Base-by-base conservation (phyloP, 2,888 invertebrate species). In the Parthenolecanium corni region DNA sequence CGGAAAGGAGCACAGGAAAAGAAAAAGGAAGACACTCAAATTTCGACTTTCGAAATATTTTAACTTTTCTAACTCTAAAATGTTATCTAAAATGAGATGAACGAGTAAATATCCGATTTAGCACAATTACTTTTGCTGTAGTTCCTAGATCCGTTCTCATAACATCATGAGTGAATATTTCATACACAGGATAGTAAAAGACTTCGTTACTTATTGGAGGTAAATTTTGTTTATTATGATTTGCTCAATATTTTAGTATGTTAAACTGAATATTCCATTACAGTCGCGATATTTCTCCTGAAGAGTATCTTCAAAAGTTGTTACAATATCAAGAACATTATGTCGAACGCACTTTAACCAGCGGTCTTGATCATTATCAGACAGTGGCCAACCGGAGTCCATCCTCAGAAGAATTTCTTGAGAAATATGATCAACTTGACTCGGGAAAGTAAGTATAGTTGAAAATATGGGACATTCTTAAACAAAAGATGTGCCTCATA, bases 131-230 rank as follows among this genome's bases (percentile, higher is more conserved):
- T n/a, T n/a, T n/a, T n/a, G n/a, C n/a, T n/a, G n/a, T n/a, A n/a
- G n/a, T n/a, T n/a, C n/a, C n/a, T n/a, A n/a, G n/a, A n/a, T n/a
- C n/a, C n/a, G n/a, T n/a, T n/a, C n/a, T n/a, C n/a, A n/a, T n/a
- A n/a, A n/a, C n/a, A n/a, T n/a, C n/a, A 58, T 58, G 58, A 58
- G 58, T 23, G 58, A 58, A 16, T 58, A 58, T 20, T 58, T 47
- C 18, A 24, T 58, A 1, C 18, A 58, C 47, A 46, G 49, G 6
- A 25, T 31, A 1, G 36, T 58, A n/a, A 58, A 47, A 58, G 58
- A 58, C 36, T 58, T 58, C n/a, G 21, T 58, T 1, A 58, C 46
- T 36, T 44, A 46, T 14, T 58, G 58, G 58, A 58, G 31, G 58
- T 58, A 49, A 46, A 14, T 24, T 5, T 16, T 53, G 36, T 18